These are phyloP conservation scores for Henricia sp. DNA, from an alignment of 53 echinoderm and acorn worm genomes.

Conservation along the genomic window DNA sequence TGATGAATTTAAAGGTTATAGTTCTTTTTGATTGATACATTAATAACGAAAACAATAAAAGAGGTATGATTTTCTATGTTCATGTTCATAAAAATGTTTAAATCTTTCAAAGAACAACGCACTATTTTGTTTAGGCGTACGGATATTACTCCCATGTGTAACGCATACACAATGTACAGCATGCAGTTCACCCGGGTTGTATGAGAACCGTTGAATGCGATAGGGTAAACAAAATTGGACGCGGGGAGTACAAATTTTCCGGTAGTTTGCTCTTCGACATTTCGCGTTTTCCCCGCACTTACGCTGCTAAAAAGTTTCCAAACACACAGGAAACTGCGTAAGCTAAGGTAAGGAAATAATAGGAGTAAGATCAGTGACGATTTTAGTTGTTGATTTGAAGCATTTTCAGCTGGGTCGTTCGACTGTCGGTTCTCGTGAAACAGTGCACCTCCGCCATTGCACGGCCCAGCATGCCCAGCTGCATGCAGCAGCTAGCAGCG, in stretches of 20 bases:
- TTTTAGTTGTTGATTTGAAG: too few species aligned
- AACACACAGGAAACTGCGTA: neutral
- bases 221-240: constrained; percentile 51
- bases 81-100: neutral
- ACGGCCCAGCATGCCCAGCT: too few species aligned
- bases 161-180: neutral
- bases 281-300: neutral
- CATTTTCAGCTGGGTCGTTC: too few species aligned
- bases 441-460: too few species aligned
- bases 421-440: too few species aligned
- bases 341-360: constrained; percentile 42
- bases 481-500: too few species aligned
- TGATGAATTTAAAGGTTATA: neutral
- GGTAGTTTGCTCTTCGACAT: constrained; percentile 9
- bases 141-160: neutral
- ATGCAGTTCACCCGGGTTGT: neutral
- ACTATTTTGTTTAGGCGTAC: constrained; percentile 25
- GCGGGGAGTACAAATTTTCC: constrained; percentile 50
- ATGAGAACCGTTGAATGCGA: constrained; percentile 37
- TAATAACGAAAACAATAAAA: neutral
- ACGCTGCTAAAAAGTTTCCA: neutral
- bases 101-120: neutral
- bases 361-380: too few species aligned
- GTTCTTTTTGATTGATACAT: neutral
- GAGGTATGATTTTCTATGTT: neutral